A percentile compares a stretch with the other conserved stretches of the same genome.
Evolutionary conservation across 2,113 vertebrate genomes (phyloP).

Genomic region (Phainopepla nitens): DNA sequence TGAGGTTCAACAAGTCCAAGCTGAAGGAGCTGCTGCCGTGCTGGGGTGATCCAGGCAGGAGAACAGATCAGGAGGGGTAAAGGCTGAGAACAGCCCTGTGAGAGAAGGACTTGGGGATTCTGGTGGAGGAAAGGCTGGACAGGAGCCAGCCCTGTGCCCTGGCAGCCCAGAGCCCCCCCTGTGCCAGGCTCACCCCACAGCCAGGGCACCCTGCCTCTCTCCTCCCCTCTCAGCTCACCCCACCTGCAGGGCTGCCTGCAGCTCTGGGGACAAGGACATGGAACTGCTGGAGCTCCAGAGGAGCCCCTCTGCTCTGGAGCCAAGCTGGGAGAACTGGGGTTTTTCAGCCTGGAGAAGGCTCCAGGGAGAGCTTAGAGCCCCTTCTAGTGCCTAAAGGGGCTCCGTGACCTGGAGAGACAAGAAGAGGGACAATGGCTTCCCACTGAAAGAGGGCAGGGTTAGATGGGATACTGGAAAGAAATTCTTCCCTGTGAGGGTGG

Average conservation of each 20-base stretch:
- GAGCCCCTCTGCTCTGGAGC: background rate
- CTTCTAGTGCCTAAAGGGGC: background rate
- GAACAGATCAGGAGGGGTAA: background rate
- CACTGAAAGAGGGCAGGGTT: background rate
- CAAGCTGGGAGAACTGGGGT: background rate
- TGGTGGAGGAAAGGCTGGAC: background rate
- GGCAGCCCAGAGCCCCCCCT: background rate
- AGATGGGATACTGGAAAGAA: background rate
- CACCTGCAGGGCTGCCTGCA: background rate
- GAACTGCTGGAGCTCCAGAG: background rate
- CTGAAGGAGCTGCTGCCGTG: background rate
- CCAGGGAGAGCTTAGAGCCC: background rate
- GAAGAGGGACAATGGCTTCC: background rate
- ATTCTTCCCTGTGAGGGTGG: background rate
- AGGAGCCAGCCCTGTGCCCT: background rate
- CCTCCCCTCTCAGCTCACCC: background rate
- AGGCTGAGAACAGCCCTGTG: background rate
- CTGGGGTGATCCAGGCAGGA: accelerated
- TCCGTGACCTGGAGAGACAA: background rate
- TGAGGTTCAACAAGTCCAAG: background rate
- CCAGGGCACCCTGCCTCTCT: background rate
- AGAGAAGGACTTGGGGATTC: background rate
- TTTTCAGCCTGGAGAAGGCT: background rate
- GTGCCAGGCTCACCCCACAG: background rate
- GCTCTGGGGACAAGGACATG: background rate